Evolutionary conservation across 2,113 vertebrate species (phyloP), one percentile per base, ranked within the genome.

Genomic region (Pelodiscus sinensis): DNA sequence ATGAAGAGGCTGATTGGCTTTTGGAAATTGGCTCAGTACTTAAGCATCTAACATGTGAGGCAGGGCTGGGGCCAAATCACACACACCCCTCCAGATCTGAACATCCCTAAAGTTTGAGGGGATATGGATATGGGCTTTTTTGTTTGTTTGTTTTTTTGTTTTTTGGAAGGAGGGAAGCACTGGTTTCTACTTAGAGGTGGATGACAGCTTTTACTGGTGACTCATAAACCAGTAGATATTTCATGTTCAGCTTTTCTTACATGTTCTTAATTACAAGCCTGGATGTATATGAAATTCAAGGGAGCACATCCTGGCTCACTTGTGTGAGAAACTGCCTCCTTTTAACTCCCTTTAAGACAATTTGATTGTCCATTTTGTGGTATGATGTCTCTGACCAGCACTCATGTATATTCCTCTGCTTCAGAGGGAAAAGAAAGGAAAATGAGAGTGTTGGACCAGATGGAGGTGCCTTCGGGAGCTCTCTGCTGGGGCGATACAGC

Each of bases 361-460:
- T 94, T 90, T 88, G 79, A 81, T 84, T 89, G 81, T 65, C 38
- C 90, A 19, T 68, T 93, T 92, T 51, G 51, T 87, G 91, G 91
- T 65, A 55, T 13, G 54, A 29, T 81, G 29, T 92, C 93, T 85
- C 44, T 81, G 87, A 65, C 75, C 51, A 15, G 18, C 88, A 75
- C 68, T 90, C 29, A 84, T 92, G 88, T 73, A 35, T 86, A 93
- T 92, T 85, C 79, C 15, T 73, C 31, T 58, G 31, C 77, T 90
- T 86, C 75, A 80, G 58, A 65, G 54, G 51, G 80, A 90, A 93
- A 82, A 50, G 38, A 90, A 81, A 2, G 2, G 58, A 90, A 90
- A 92, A 35, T 2, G 77, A 13, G 4, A 52, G 71, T 4, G 31
- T 44, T 86, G 55, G 80, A 79, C 90, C 80, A 92, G 82, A 55